Conservation (phyloP, 2,797 vertebrate genomes). For the Takifugu rubripes region DNA sequence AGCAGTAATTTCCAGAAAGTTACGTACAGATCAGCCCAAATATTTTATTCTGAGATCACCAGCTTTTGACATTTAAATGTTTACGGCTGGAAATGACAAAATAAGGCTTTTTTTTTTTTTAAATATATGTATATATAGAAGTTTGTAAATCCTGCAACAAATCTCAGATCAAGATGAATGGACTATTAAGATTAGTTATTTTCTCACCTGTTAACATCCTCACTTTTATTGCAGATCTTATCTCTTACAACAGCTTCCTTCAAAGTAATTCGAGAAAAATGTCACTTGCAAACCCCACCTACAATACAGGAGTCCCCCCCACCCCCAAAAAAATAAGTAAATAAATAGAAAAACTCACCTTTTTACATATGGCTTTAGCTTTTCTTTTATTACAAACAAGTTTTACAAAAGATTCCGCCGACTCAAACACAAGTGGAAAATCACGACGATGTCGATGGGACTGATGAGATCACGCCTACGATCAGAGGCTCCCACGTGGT, state of each 20-base stretch:
- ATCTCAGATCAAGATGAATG: too few relatives aligned
- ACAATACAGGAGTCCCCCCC: not conserved
- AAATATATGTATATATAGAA: too few relatives aligned
- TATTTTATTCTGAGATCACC: not conserved
- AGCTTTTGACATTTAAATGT: too few relatives aligned
- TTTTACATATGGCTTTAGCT: constrained; percentile 77
- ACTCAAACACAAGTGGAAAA: constrained; percentile 59
- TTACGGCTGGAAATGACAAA: too few relatives aligned
- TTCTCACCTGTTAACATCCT: too few relatives aligned
- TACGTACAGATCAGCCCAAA: not conserved
- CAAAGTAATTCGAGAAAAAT: too few relatives aligned
- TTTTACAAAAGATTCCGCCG: constrained; percentile 69
- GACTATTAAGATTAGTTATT: too few relatives aligned
- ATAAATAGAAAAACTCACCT: constrained; percentile 61
- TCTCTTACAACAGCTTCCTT: too few relatives aligned
- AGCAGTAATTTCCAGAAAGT: constrained; percentile 34
- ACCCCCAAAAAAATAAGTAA: not conserved
- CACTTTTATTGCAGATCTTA: too few relatives aligned
- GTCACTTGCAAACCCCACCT: not conserved
- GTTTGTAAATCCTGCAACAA: too few relatives aligned
- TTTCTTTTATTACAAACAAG: constrained; percentile 72
- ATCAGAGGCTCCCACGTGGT: constrained; percentile 26
- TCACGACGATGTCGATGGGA: constrained; percentile 33
- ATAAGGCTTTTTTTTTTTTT: too few relatives aligned
- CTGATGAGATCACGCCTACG: constrained; percentile 33